Conservation (phyloP, 2,113 vertebrate genomes). For the Leucopternis melanops region DNA sequence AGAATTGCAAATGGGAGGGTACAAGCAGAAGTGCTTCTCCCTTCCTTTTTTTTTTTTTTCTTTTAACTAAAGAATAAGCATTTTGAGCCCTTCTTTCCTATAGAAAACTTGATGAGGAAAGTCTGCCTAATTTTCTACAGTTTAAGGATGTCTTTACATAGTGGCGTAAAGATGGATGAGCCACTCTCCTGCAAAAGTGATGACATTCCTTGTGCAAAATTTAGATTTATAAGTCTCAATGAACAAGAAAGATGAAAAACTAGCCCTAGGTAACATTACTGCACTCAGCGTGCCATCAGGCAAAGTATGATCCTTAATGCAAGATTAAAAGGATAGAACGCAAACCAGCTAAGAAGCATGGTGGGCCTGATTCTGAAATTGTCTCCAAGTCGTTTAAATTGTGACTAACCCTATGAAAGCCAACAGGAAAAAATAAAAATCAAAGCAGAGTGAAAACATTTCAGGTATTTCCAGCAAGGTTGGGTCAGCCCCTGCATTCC, state of each 20-base stretch:
- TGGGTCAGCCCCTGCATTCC: background rate
- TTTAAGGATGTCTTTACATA: background rate
- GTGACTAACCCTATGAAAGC: background rate
- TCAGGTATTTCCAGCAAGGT: background rate
- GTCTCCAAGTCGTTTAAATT: background rate
- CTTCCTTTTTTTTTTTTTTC: background rate
- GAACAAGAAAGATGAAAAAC: background rate
- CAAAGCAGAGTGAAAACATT: constrained; percentile 2
- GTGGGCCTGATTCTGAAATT: background rate
- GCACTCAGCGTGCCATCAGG: background rate
- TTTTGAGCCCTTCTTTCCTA: background rate
- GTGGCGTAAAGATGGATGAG: background rate
- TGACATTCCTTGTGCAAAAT: background rate
- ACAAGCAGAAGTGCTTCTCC: background rate
- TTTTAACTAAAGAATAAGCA: background rate
- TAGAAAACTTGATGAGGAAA: background rate
- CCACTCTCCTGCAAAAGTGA: background rate
- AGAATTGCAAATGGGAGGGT: background rate
- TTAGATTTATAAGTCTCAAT: background rate
- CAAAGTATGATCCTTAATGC: background rate
- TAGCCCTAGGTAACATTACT: background rate
- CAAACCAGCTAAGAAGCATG: background rate
- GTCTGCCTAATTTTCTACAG: background rate
- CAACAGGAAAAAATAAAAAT: background rate
- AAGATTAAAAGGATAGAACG: background rate